These are phyloP conservation scores for Cecidostiba fungosa DNA, from an alignment of 2,888 invertebrate species.

Conservation along the genomic window DNA sequence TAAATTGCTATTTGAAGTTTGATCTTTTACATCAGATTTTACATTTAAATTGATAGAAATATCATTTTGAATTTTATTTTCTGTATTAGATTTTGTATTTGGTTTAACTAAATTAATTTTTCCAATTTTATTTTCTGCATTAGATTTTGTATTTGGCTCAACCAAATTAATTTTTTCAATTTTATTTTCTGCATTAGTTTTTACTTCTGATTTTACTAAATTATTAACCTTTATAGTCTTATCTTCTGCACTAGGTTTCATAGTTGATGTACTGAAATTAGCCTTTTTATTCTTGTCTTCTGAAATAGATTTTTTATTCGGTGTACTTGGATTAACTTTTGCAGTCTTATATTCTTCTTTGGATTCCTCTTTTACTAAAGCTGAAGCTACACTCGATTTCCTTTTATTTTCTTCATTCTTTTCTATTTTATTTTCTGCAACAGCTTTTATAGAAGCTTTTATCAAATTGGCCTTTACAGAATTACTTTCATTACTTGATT, in stretches of 20 bases:
- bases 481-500: not conserved
- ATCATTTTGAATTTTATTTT: not conserved
- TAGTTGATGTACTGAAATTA: not conserved
- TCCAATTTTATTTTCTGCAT: not conserved
- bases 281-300: not conserved
- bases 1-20: conserved; percentile 2
- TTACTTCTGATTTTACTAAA: not conserved
- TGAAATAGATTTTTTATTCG: not conserved
- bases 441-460: not conserved
- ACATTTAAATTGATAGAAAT: not conserved
- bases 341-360: not conserved
- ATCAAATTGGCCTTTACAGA: not conserved
- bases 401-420: not conserved
- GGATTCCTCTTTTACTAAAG: not conserved
- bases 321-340: not conserved
- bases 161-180: not conserved
- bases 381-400: not conserved
- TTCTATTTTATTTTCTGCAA: not conserved
- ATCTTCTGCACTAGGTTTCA: not conserved
- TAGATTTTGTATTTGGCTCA: not conserved
- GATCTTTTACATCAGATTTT: not conserved
- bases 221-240: not conserved
- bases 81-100: not conserved
- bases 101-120: not conserved
- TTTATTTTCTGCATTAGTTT: not conserved